phyloP scores from a whole-genome alignment of 2,113 vertebrate species.

The Dromaius novaehollandiae region DNA sequence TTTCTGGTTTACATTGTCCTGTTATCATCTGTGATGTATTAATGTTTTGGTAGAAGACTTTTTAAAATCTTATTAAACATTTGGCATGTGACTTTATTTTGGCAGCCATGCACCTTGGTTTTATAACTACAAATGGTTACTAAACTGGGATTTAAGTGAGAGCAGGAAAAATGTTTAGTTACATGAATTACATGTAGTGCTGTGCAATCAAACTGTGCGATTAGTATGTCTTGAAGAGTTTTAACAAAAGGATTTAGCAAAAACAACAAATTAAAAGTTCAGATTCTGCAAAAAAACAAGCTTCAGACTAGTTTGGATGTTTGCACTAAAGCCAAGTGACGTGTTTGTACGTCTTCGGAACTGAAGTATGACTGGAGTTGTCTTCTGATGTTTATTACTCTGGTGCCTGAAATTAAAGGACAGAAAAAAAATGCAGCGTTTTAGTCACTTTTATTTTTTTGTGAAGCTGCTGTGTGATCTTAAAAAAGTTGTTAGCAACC shows the following conservation, averaged over 20 bases:
- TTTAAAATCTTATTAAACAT: neutral
- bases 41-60: neutral
- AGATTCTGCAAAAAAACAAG: neutral
- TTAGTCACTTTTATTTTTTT: neutral
- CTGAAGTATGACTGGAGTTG: fast-evolving
- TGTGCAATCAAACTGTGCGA: neutral
- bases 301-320: neutral
- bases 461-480: neutral
- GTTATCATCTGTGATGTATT: neutral
- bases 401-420: neutral
- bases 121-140: neutral
- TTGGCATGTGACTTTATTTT: neutral
- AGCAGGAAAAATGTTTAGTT: neutral
- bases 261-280: neutral
- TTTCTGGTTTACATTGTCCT: neutral
- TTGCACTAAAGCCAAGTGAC: neutral
- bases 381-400: neutral
- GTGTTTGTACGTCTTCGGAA: neutral
- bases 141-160: neutral
- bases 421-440: neutral
- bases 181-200: fast-evolving
- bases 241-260: neutral
- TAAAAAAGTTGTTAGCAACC: neutral
- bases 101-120: neutral
- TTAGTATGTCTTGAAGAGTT: neutral